Evolutionary conservation across 2,113 vertebrate species (phyloP).

Genomic region (Arothron firmamentum): DNA sequence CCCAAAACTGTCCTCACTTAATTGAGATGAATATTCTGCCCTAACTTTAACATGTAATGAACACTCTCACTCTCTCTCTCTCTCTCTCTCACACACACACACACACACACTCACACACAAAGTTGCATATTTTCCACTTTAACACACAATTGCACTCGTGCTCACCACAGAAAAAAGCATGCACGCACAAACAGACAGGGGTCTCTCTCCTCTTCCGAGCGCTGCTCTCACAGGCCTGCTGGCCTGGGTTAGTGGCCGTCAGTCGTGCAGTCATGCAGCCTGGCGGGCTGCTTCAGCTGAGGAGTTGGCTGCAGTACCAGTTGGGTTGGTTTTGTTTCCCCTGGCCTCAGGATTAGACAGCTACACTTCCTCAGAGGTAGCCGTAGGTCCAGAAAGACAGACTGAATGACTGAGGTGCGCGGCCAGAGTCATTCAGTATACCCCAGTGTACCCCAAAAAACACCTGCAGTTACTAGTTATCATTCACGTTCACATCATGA

Average conservation of each 20-base stretch:
- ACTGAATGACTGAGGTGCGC: background rate
- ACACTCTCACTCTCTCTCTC: too few relatives aligned
- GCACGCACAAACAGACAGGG: slow-evolving; percentile 10
- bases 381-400: slow-evolving; percentile 1
- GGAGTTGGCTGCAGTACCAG: slow-evolving; percentile 25
- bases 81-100: background rate
- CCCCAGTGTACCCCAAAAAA: background rate
- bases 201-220: slow-evolving; percentile 11
- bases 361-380: slow-evolving; percentile 44
- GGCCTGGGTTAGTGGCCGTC: slow-evolving; percentile 2
- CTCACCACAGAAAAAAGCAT: background rate
- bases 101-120: slow-evolving; percentile 11
- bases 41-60: background rate
- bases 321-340: slow-evolving; percentile 34
- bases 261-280: slow-evolving; percentile 13
- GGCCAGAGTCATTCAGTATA: background rate
- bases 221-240: slow-evolving; percentile 26
- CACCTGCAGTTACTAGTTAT: background rate
- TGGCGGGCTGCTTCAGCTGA: slow-evolving; percentile 35
- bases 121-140: slow-evolving; percentile 23
- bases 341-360: slow-evolving; percentile 43
- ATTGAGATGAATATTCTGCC: too few relatives aligned
- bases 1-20: too few relatives aligned
- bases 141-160: slow-evolving; percentile 27
- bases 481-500: background rate